Base-by-base conservation (phyloP, 2,113 vertebrate genomes). In the Electrona antarctica region DNA sequence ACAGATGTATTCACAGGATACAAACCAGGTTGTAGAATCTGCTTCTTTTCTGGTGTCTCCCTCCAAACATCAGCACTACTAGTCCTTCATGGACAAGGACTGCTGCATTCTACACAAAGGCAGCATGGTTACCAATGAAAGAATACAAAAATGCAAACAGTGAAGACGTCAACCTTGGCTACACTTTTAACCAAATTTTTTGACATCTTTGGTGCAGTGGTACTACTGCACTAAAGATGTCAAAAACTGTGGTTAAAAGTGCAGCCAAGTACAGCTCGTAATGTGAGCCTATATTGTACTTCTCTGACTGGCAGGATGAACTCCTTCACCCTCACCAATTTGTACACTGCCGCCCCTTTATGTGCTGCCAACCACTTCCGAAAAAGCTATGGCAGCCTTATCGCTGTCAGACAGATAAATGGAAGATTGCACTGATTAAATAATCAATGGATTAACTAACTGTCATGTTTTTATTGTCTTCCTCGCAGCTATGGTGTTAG, bases 101-200 rank as follows among this genome's bases (percentile, higher is more conserved):
- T 41, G 33, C 33, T 41, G 33, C 33, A 41, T 41, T 41, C 33
- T 3, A 41, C 33, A 41, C 33, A 41, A 21, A 21, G 71, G 81
- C 77, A 78, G 69, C 15, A 52, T 71, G 80, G 76, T 83, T 83
- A n/a, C 60, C 56, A 33, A 7, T 15, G 9, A 64, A 74, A 78
- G 78, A 78, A 61, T 3, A 71, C 64, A 74, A 62, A 74, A 33
- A 10, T 21, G 2, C 21, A 33, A 84, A 75, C 71, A 7, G 41
- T 8, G 64, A 64, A 88, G 88, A 90, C 87, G 87, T 89, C 85
- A 90, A 9, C 57, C 59, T 64, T 64, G 57, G 65, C 64, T 54
- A 28, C 77, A 87, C 88, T 65, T 86, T 88, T 89, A 72, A 82
- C 88, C 85, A 69, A 65, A 79, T 87, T 88, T 85, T 66, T 56